Conservation (phyloP, 53 echinoderm and acorn worm genomes). For the Astropecten irregularis region DNA sequence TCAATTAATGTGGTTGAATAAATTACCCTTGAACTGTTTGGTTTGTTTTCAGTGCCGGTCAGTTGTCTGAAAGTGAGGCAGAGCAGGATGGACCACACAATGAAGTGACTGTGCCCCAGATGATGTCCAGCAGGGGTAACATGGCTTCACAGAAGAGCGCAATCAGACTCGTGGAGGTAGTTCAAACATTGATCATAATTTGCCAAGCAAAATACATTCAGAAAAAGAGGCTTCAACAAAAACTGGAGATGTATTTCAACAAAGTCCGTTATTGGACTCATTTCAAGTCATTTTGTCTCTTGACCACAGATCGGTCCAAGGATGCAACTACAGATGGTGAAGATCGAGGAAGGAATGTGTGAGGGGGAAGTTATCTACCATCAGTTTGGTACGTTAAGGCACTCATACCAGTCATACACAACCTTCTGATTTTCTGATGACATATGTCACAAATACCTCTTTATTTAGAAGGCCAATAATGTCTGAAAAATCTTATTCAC, state of each 20-base stretch:
- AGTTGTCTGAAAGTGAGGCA: slow-evolving; percentile 96
- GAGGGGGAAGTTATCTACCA: slow-evolving; percentile 93
- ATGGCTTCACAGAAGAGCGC: slow-evolving; percentile 90
- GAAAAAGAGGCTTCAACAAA: no score
- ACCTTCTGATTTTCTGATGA: no score
- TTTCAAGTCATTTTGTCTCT: not conserved
- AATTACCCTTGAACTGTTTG: no score
- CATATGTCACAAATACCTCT: no score
- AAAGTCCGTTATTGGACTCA: not conserved
- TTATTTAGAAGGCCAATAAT: no score
- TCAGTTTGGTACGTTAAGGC: slow-evolving; percentile 72
- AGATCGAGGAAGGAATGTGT: slow-evolving; percentile 93
- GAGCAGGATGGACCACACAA: slow-evolving; percentile 96
- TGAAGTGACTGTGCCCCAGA: slow-evolving; percentile 93
- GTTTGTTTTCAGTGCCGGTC: slow-evolving; percentile 69
- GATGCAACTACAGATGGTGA: slow-evolving; percentile 80
- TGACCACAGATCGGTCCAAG: slow-evolving; percentile 93
- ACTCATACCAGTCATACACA: no score
- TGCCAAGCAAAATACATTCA: no score
- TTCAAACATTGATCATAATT: no score
- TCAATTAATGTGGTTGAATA: no score
- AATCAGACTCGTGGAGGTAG: slow-evolving; percentile 91
- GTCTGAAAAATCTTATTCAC: not conserved
- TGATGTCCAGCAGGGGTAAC: slow-evolving; percentile 85
- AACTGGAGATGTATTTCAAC: no score